Evolutionary conservation across 2,888 invertebrate species (phyloP).

Genomic region (Crioceris asparagi): DNA sequence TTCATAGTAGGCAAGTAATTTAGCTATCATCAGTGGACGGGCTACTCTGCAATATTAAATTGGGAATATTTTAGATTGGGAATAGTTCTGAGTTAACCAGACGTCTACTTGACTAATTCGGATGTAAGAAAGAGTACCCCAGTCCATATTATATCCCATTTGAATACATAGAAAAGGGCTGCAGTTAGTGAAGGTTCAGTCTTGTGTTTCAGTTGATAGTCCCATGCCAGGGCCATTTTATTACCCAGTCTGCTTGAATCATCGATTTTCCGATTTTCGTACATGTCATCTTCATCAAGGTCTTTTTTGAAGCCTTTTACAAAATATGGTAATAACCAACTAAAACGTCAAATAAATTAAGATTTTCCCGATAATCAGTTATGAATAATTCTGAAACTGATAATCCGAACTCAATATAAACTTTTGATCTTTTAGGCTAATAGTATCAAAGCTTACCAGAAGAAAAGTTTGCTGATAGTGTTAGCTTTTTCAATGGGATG

Average conservation of each 20-base stretch:
- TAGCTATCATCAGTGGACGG: conserved; percentile 22
- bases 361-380: too few relatives aligned
- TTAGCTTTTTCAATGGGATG: too few relatives aligned
- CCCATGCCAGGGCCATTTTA: conserved; percentile 32
- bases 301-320: conserved; percentile 39
- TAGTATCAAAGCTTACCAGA: too few relatives aligned
- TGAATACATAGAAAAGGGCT: conserved; percentile 25
- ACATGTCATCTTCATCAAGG: conserved; percentile 41
- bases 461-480: too few relatives aligned
- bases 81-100: too few relatives aligned
- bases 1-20: conserved; percentile 50
- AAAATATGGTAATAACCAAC: conserved; percentile 43
- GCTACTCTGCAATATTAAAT: conserved; percentile 16
- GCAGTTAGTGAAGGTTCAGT: conserved; percentile 24
- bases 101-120: neutral
- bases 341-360: too few relatives aligned
- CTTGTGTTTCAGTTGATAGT: conserved; percentile 19
- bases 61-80: too few relatives aligned
- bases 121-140: neutral
- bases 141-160: conserved; percentile 14
- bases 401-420: too few relatives aligned
- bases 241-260: conserved; percentile 36
- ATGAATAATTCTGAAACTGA: too few relatives aligned
- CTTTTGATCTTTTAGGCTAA: too few relatives aligned
- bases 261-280: conserved; percentile 37